A percentile compares a stretch with the other conserved stretches of the same genome.
These are phyloP conservation scores for Patella depressa DNA, from an alignment of 2,888 invertebrate species.

Conservation along the genomic window DNA sequence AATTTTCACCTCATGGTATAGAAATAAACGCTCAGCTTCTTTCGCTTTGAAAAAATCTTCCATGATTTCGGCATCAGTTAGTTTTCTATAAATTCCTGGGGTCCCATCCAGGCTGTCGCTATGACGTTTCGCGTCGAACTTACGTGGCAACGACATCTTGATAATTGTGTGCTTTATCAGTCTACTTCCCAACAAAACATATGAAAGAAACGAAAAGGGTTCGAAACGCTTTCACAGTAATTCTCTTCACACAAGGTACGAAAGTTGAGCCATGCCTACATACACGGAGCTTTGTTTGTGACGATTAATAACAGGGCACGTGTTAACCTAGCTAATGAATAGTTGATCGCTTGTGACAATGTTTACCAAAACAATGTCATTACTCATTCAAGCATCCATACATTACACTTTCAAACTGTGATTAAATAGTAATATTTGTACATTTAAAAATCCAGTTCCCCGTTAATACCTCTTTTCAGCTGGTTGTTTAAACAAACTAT, in stretches of 20 bases:
- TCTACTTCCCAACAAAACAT: too few relatives aligned
- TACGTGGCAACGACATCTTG: neutral
- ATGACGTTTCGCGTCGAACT: neutral
- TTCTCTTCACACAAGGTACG: too few relatives aligned
- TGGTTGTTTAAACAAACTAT: too few relatives aligned
- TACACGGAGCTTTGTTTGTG: too few relatives aligned
- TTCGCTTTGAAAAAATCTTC: constrained; percentile 14
- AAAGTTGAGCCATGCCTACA: too few relatives aligned
- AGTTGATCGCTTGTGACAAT: constrained; percentile 2
- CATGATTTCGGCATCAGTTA: constrained; percentile 28
- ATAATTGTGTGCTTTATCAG: too few relatives aligned
- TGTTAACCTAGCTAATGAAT: neutral
- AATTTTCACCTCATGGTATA: neutral
- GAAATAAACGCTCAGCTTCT: neutral
- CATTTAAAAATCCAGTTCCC: too few relatives aligned
- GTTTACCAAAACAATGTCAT: constrained; percentile 11
- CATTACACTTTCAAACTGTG: neutral
- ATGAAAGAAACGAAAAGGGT: too few relatives aligned
- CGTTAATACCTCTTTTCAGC: too few relatives aligned
- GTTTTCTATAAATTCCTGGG: constrained; percentile 30
- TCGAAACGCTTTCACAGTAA: too few relatives aligned
- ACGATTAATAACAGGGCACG: too few relatives aligned
- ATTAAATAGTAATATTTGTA: too few relatives aligned
- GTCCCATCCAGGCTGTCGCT: constrained; percentile 11
- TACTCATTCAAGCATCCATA: neutral